A percentile compares a stretch with the other conserved stretches of the same genome.
Evolutionary conservation across 1,140 invertebrate species (phyloP).

Genomic region (Drosophila malerkotliana): DNA sequence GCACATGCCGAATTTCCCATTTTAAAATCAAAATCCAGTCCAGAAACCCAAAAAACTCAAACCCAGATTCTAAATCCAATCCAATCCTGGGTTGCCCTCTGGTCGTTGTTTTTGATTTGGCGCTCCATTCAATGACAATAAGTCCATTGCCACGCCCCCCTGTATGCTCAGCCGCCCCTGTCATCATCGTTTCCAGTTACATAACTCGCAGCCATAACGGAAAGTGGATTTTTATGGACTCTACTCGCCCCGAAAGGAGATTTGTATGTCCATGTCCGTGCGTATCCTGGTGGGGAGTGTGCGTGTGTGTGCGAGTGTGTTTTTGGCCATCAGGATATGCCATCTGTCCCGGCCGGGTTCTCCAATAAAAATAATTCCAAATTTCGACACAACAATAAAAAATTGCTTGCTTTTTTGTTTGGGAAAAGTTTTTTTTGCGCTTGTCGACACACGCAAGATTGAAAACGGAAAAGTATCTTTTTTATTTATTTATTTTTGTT

Average conservation of each 20-base stretch:
- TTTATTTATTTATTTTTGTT: background rate
- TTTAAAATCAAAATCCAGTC: background rate
- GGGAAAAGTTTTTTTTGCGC: slow-evolving; percentile 38
- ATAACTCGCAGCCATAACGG: slow-evolving; percentile 37
- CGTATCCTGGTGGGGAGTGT: background rate
- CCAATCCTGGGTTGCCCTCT: slow-evolving; percentile 23
- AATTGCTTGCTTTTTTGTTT: slow-evolving; percentile 11
- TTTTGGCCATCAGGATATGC: slow-evolving; percentile 2
- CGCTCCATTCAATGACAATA: slow-evolving; percentile 41
- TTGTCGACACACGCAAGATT: slow-evolving; percentile 21
- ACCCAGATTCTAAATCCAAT: slow-evolving; percentile 1
- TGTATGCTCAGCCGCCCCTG: background rate
- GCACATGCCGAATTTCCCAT: background rate
- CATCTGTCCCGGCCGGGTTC: slow-evolving; percentile 7
- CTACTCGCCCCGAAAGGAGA: background rate
- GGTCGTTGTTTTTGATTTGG: slow-evolving; percentile 69
- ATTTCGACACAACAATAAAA: slow-evolving; percentile 72
- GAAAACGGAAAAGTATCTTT: slow-evolving; percentile 20
- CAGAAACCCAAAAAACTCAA: background rate
- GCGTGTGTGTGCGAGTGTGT: background rate
- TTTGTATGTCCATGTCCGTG: background rate
- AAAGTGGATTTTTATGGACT: slow-evolving; percentile 62
- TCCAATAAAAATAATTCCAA: slow-evolving; percentile 78
- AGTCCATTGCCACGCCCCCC: slow-evolving; percentile 13
- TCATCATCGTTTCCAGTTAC: slow-evolving; percentile 28